Evolutionary conservation across 2,113 vertebrate species (phyloP).

Genomic region (Corythaeola cristata): DNA sequence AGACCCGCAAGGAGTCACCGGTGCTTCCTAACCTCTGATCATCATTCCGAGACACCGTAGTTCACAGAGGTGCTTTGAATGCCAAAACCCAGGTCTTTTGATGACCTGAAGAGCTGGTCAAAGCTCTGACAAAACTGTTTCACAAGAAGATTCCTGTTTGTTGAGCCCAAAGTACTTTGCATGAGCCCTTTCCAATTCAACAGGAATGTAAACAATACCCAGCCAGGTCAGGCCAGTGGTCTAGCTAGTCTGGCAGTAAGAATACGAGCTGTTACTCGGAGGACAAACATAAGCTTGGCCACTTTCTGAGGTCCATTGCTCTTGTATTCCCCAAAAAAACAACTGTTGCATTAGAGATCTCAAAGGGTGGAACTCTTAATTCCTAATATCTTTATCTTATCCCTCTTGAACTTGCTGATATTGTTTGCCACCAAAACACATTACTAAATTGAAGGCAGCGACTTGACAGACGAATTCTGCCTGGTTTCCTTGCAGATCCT

Average conservation of each 20-base stretch:
- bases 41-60: not conserved
- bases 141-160: not conserved
- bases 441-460: not conserved
- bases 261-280: not conserved
- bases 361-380: not conserved
- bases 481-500: not conserved
- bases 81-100: not conserved
- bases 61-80: not conserved
- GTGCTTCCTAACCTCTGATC: not conserved
- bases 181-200: not conserved
- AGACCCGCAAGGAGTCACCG: not conserved
- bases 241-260: not conserved
- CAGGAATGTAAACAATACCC: constrained; percentile 20
- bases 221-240: not conserved
- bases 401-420: not conserved
- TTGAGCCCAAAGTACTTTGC: not conserved
- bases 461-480: not conserved
- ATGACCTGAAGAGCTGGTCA: constrained; percentile 5
- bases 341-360: not conserved
- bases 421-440: not conserved
- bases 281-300: not conserved
- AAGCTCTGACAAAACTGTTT: not conserved
- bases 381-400: not conserved
- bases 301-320: not conserved
- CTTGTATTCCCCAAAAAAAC: not conserved